Conservation (phyloP, 2,888 invertebrate genomes). For the Theristus sp. region DNA sequence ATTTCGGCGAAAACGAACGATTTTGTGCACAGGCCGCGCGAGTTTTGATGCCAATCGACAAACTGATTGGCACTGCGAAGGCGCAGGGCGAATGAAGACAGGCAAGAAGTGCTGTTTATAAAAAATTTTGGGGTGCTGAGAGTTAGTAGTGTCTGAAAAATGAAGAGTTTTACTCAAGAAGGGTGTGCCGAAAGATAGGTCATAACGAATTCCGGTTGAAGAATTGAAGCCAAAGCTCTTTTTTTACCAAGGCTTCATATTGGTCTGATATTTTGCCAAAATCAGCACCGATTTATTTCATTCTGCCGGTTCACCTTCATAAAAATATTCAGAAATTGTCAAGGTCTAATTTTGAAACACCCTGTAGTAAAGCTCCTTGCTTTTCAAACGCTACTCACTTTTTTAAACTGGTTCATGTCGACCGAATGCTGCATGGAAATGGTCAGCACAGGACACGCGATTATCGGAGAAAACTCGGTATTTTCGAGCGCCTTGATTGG, state of each 20-base stretch:
- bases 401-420: slow-evolving; percentile 69
- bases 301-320: too few species aligned
- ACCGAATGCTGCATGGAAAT: slow-evolving; percentile 69
- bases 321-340: slow-evolving; percentile 95
- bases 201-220: too few species aligned
- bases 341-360: slow-evolving; percentile 85
- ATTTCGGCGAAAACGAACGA: neutral
- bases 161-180: too few species aligned
- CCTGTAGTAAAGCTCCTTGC: too few species aligned
- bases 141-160: too few species aligned
- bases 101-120: neutral
- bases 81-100: neutral
- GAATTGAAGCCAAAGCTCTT: too few species aligned
- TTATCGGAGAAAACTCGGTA: slow-evolving; percentile 86
- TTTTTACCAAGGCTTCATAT: too few species aligned
- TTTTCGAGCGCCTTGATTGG: slow-evolving; percentile 48
- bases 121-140: neutral
- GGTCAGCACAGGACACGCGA: slow-evolving; percentile 61
- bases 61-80: slow-evolving; percentile 18
- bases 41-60: slow-evolving; percentile 19
- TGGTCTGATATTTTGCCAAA: too few species aligned
- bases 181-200: too few species aligned
- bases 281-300: too few species aligned
- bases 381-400: too few species aligned
- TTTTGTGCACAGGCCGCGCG: slow-evolving; percentile 19